These are phyloP conservation scores for Cheilosia vulpina DNA, from an alignment of 2,888 invertebrate species.

Conservation along the genomic window DNA sequence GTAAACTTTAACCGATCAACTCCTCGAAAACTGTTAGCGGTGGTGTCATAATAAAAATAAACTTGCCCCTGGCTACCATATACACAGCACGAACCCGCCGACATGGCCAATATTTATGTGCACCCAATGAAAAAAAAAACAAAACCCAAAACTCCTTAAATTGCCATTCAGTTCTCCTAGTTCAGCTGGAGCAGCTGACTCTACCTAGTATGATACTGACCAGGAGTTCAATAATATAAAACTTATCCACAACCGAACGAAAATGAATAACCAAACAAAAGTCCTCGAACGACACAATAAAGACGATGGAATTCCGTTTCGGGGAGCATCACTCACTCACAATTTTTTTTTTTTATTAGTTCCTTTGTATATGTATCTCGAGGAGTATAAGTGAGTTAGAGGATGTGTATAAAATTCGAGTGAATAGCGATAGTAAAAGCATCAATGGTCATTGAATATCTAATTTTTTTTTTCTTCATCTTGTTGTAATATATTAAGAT, in stretches of 20 bases:
- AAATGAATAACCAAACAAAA: slow-evolving; percentile 72
- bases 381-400: slow-evolving; percentile 44
- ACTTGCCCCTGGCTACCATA: slow-evolving; percentile 23
- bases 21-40: slow-evolving; percentile 55
- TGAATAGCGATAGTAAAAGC: slow-evolving; percentile 72
- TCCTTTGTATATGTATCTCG: slow-evolving; percentile 36
- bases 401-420: slow-evolving; percentile 73
- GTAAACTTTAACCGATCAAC: slow-evolving; percentile 67
- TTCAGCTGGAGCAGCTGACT: slow-evolving; percentile 23
- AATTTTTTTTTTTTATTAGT: slow-evolving; percentile 53
- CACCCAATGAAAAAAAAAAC: slow-evolving; percentile 19
- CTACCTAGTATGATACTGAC: slow-evolving; percentile 17
- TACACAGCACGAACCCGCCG: not conserved
- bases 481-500: slow-evolving; percentile 56
- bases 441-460: slow-evolving; percentile 74
- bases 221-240: slow-evolving; percentile 62
- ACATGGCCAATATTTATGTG: slow-evolving; percentile 54
- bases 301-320: slow-evolving; percentile 37
- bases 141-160: slow-evolving; percentile 59
- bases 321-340: slow-evolving; percentile 17
- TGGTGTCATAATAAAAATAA: slow-evolving; percentile 72
- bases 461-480: slow-evolving; percentile 50
- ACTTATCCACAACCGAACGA: slow-evolving; percentile 54
- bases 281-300: slow-evolving; percentile 65
- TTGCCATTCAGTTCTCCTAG: slow-evolving; percentile 28